Conservation (phyloP, 2,113 vertebrate genomes). For the Pomatostomus ruficeps region DNA sequence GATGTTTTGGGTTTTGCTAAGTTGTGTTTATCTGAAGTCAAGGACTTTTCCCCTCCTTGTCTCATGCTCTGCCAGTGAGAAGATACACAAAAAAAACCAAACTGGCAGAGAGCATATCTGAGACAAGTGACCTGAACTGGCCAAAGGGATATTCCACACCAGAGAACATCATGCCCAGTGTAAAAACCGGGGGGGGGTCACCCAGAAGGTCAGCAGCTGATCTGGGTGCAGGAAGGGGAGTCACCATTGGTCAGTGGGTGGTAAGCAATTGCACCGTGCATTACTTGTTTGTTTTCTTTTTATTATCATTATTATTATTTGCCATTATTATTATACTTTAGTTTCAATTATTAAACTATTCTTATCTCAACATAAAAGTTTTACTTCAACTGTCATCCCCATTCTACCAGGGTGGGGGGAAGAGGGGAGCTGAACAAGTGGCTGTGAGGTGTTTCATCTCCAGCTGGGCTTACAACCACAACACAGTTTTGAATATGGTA, state of each 20-base stretch:
- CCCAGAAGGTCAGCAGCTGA: accelerated
- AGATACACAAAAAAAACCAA: not conserved
- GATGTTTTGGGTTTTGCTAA: not conserved
- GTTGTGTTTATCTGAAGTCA: not conserved
- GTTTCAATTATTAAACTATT: not conserved
- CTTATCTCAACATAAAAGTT: not conserved
- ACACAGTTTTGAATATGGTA: not conserved
- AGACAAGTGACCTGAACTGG: not conserved
- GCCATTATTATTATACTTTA: not conserved
- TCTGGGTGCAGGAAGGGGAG: not conserved
- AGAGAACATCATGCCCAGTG: not conserved
- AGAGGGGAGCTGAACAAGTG: not conserved
- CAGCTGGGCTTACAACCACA: not conserved
- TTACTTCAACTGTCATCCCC: not conserved
- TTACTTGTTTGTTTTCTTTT: not conserved
- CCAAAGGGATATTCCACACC: not conserved
- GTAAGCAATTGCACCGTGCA: accelerated
- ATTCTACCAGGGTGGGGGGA: not conserved
- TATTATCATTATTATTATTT: not conserved
- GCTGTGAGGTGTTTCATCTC: not conserved
- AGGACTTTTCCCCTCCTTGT: not conserved
- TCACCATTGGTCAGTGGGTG: not conserved
- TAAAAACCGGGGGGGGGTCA: not conserved
- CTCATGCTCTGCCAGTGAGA: not conserved
- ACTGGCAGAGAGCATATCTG: not conserved